Evolutionary conservation across 2,888 invertebrate species (phyloP), one percentile per base, ranked within the genome.

Genomic region (Drosophila hawaiiensis): DNA sequence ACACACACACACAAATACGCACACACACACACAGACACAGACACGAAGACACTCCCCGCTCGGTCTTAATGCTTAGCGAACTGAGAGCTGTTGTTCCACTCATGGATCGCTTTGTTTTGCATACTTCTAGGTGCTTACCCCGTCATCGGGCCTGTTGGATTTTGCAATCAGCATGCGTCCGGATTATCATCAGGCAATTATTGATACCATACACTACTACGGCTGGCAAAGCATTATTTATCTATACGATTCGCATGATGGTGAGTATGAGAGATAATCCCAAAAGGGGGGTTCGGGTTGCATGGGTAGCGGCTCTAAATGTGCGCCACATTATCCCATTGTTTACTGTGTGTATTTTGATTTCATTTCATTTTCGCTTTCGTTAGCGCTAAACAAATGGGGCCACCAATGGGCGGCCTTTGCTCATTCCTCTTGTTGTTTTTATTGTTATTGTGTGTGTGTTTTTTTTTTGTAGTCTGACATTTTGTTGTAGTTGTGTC

Each of bases 141-240:
- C 97, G 39, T 97, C 97, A 25, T 97, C 97, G 3, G 97, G 97
- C n/a, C 95, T 97, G 86, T 95, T 97, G 89, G 97, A 98, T 94
- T 97, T 97, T 92, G 98, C 98, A 62, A 96, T 98, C 91, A 97
- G 97, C 93, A 97, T 99, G 96, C 95, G 98, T 76, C 99, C 99
- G 47, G 97, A 99, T 94, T 98, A 98, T 94, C 98, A 98, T 93
- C 96, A 96, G 91, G 98, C 99, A 69, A 97, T 99, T 92, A 97
- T 99, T 83, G 99, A 99, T 94, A 97, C 98, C 69, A 98, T 99
- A 90, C 95, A 96, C 79, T 96, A 97, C 94, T 99, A 99, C 93
- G 97, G 95, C 71, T 97, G 97, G 97, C 95, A 95, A 83, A 95
- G 95, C 92, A 95, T 97, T 90, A 96, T 96, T 92, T 97, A 97